Base-by-base conservation (phyloP, 2,113 vertebrate genomes). In the Vanacampus margaritifer region DNA sequence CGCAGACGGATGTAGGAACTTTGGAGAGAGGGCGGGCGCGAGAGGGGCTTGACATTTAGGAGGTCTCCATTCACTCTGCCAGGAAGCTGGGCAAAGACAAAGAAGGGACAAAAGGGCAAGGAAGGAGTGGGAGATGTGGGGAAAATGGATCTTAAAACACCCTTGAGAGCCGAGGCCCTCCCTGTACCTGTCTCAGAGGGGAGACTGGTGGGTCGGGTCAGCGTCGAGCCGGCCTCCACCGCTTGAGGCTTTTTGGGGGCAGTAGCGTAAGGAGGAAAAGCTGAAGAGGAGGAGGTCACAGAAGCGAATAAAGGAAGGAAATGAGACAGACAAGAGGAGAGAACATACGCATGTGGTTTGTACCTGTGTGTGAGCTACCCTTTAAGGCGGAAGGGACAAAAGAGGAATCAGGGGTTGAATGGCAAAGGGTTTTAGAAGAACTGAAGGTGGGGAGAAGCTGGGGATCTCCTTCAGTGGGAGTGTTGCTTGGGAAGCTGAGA, bases 11-110 rank as follows among this genome's bases (percentile, higher is more conserved):
- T 63, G 71, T 36, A 88, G 72, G 68, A 67, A 84, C 32, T 60
- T 77, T 43, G 89, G 84, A 48, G 89, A 89, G 64, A 85, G 77
- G 28, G 39, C 58, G 19, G 83, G 76, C 69, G 80, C 60, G 11
- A 87, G 72, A 70, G 89, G 79, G 39, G 71, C 71, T 51, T 86
- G 86, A 61, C 61, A 73, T 75, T 86, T 90, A 32, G 87, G 88
- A 60, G 89, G 71, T 65, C 82, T 88, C 92, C 92, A 93, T 66
- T 93, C 91, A 61, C 70, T 90, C 75, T 91, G 90, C 92, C 92
- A 93, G 41, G 86, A 79, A 65, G 89, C 91, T 93, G 79, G 26
- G 41, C 60, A 65, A 56, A 65, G 61, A 67, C 36, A 59, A 43
- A 8, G 2, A 50, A 69, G 19, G 43, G 10, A 64, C 8, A 54